Evolutionary conservation across 2,797 vertebrate genomes (phyloP), one percentile per base, ranked within the genome.

Genomic region (Martes flavigula): DNA sequence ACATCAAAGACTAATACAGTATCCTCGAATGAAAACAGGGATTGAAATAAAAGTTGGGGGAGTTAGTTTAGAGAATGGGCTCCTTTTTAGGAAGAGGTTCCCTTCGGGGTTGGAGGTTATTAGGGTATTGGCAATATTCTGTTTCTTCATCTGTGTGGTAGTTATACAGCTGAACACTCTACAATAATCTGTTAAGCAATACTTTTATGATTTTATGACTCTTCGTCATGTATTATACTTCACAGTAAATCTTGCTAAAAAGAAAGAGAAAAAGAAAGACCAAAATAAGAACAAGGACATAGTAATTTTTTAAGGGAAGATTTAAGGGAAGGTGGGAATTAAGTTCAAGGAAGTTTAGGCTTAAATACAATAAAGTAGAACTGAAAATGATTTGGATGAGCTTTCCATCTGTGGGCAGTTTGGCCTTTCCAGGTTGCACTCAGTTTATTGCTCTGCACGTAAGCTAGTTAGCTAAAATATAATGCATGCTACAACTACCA

Each of bases 81-180:
- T 79, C 9, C 43, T 62, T 48, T 83, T 7, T 60, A 83, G 35
- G n/a, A 48, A 51, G 40, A 46, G n/a, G 46, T 2, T 20, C 10
- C 0, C 58, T 13, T 9, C 2, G 0, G 7, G 21, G 9, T 17
- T 32, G 18, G 2, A 3, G 13, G 1, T 6, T 0, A 5, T 10
- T 70, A 40, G 12, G 2, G 6, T 51, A 8, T 7, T 60, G 8
- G 60, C 38, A 83, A 51, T 60, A 77, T n/a, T 78, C 18, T 62
- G 35, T 72, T 83, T 32, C 18, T 89, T 40, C 25, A 73, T 56
- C 51, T 58, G 10, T 48, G 23, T 68, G 20, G 15, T 66, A 60
- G 8, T 48, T 66, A 48, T 11, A 72, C 17, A 62, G 4, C 35
- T 77, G 30, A 82, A 64, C 7, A 92, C 35, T 73, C 85, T 79